Percentiles rank a stretch among this genome's conserved stretches.
These are phyloP conservation scores for Adelosebastes latens DNA, from an alignment of 2,797 vertebrate species.

Conservation along the genomic window DNA sequence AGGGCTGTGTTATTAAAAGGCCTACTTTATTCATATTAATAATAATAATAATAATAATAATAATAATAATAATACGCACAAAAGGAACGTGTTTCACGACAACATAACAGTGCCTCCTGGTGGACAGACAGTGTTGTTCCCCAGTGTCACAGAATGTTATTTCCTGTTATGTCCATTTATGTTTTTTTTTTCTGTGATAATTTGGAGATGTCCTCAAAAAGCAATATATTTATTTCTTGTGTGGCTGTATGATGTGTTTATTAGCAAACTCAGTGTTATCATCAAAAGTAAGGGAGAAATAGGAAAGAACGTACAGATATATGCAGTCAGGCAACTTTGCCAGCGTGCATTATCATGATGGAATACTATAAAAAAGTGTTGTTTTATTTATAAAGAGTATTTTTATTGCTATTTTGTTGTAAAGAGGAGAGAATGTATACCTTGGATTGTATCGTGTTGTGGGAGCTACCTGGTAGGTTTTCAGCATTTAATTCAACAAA, in stretches of 20 bases:
- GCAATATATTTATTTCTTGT: constrained; percentile 79
- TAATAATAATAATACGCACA: constrained; percentile 56
- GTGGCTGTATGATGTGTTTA: constrained; percentile 63
- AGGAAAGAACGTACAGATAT: constrained; percentile 38
- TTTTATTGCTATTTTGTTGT: constrained; percentile 78
- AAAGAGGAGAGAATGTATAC: constrained; percentile 75
- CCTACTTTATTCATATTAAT: constrained; percentile 43
- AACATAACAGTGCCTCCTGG: constrained; percentile 81
- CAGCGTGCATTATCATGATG: constrained; percentile 44
- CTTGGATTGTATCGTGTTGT: constrained; percentile 61
- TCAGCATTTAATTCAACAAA: constrained; percentile 48
- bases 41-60: constrained; percentile 23
- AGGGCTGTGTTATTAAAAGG: constrained; percentile 44
- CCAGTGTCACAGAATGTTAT: constrained; percentile 74
- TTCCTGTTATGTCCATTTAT: constrained; percentile 66
- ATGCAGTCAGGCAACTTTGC: constrained; percentile 54
- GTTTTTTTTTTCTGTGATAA: constrained; percentile 30
- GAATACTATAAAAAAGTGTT: constrained; percentile 41
- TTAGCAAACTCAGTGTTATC: constrained; percentile 45
- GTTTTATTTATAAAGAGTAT: constrained; percentile 75
- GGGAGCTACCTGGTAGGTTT: constrained; percentile 53
- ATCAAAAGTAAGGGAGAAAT: constrained; percentile 44
- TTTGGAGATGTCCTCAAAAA: constrained; percentile 76
- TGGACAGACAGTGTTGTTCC: constrained; percentile 75
- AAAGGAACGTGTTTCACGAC: constrained; percentile 52